Percentiles rank a stretch among this genome's conserved stretches.
These are phyloP conservation scores for Tetragnatha montana DNA, from an alignment of 2,888 invertebrate species.

Conservation along the genomic window DNA sequence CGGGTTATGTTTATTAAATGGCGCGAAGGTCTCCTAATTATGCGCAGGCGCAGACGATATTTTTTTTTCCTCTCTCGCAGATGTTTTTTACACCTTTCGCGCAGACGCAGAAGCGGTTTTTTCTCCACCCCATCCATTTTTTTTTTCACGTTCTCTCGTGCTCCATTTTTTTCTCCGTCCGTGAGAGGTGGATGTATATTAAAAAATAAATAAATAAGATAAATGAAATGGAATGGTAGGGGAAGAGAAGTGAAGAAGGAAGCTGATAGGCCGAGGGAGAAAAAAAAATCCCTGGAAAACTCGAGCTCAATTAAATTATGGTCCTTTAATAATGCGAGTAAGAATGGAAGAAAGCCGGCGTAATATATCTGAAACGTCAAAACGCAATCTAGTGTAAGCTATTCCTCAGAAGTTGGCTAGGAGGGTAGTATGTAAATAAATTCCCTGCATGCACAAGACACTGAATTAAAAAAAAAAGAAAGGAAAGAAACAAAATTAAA, in stretches of 20 bases:
- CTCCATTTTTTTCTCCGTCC: conserved; percentile 23
- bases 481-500: conserved; percentile 41
- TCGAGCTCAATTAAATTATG: conserved; percentile 66
- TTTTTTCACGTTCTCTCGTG: conserved; percentile 22
- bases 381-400: conserved; percentile 62
- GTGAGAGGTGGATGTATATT: conserved; percentile 33
- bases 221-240: conserved; percentile 57
- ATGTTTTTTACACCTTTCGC: conserved; percentile 3
- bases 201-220: conserved; percentile 58
- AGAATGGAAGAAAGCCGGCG: conserved; percentile 15
- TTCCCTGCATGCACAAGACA: neutral
- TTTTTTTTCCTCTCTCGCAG: neutral
- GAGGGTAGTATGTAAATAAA: conserved; percentile 50
- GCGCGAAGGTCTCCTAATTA: neutral
- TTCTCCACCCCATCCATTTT: conserved; percentile 11
- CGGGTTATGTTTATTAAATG: neutral
- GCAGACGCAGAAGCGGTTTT: conserved; percentile 11
- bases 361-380: conserved; percentile 59
- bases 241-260: conserved; percentile 23
- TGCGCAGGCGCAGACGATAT: conserved; percentile 23
- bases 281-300: conserved; percentile 19
- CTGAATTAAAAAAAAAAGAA: conserved; percentile 39
- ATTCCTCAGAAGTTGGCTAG: conserved; percentile 25
- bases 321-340: conserved; percentile 59
- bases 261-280: neutral